These are phyloP conservation scores for Seira sanloemensis DNA, from an alignment of 2,888 invertebrate species.

Conservation along the genomic window DNA sequence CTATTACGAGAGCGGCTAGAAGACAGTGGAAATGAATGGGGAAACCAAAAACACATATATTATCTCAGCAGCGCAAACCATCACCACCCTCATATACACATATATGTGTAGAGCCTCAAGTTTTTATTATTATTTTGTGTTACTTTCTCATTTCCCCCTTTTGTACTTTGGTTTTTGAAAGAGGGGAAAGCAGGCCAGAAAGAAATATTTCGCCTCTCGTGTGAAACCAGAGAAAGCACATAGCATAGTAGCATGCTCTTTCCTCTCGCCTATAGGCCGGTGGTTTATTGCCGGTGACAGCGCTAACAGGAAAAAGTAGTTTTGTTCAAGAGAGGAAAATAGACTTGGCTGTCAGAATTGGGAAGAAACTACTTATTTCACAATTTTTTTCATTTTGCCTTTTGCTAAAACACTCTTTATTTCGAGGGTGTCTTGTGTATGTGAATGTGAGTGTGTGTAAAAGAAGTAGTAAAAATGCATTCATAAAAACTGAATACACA, in stretches of 20 bases:
- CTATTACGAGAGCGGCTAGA: not conserved
- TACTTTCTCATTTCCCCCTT: slow-evolving; percentile 15
- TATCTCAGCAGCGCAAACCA: not conserved
- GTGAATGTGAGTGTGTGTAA: not conserved
- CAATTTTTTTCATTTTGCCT: not conserved
- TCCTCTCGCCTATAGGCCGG: slow-evolving; percentile 15
- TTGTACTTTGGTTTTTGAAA: not conserved
- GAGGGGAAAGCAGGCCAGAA: not conserved
- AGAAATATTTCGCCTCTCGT: not conserved
- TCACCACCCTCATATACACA: not conserved
- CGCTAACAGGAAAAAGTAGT: slow-evolving; percentile 52
- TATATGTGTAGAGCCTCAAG: too few relatives aligned
- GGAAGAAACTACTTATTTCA: not conserved
- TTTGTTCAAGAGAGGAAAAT: slow-evolving; percentile 36
- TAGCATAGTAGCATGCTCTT: not conserved
- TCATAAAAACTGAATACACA: not conserved
- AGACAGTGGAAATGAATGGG: not conserved
- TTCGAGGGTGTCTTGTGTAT: not conserved
- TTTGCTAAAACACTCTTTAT: not conserved
- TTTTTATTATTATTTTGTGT: not conserved
- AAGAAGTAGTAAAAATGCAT: not conserved
- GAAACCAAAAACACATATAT: not conserved
- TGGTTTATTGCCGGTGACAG: slow-evolving; percentile 55
- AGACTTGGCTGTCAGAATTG: slow-evolving; percentile 26
- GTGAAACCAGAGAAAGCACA: not conserved